phyloP scores from a whole-genome alignment of 1,140 invertebrate genomes.

The Anastrepha ludens region DNA sequence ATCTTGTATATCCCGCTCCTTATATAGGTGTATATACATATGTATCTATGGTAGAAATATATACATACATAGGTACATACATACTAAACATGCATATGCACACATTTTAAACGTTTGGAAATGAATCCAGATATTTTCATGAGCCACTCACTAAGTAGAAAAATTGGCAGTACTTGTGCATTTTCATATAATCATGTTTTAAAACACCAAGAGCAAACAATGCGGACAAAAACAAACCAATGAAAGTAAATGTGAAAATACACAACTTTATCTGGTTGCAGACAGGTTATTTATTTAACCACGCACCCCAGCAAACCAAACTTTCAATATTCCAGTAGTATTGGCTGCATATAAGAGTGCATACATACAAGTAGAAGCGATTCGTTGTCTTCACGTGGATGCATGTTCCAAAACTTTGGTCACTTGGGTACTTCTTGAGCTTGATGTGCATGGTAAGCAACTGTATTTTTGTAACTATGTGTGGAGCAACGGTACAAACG shows the following conservation, averaged over 20 bases:
- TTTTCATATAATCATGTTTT: too few species aligned
- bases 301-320: conserved; percentile 19
- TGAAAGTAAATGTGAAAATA: conserved; percentile 35
- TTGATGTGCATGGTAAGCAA: background rate
- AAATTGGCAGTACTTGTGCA: too few species aligned
- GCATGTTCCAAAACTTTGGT: background rate
- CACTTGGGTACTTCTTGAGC: background rate
- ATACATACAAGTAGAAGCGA: background rate
- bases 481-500: background rate
- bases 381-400: background rate
- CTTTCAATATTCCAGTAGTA: background rate
- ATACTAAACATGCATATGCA: background rate
- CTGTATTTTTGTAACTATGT: background rate
- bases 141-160: too few species aligned
- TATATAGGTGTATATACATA: background rate
- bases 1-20: background rate
- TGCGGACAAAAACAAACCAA: background rate
- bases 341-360: background rate
- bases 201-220: background rate
- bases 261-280: background rate
- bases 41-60: background rate
- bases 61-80: background rate
- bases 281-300: conserved; percentile 1
- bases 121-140: background rate
- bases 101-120: background rate